Percentiles rank a stretch among this genome's conserved stretches.
These are phyloP conservation scores for Psephotus haematonotus DNA, from an alignment of 2,113 vertebrate genomes.

Conservation along the genomic window DNA sequence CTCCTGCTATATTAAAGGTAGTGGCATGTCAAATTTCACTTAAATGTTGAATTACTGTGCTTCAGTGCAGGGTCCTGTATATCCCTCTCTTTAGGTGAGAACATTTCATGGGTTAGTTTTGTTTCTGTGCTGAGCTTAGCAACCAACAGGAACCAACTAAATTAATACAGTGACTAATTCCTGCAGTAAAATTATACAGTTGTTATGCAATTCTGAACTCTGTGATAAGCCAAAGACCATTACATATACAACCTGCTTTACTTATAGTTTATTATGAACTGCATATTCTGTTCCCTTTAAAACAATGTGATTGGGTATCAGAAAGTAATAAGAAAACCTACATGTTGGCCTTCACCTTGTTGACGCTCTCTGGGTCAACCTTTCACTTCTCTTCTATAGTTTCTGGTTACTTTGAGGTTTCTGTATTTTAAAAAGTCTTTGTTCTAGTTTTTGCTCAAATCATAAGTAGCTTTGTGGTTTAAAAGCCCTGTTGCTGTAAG, in stretches of 20 bases:
- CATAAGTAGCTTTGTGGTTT: not conserved
- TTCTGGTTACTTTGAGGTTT: not conserved
- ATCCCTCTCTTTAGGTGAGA: not conserved
- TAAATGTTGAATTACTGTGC: not conserved
- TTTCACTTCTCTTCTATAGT: not conserved
- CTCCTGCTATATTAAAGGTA: not conserved
- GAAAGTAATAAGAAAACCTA: not conserved
- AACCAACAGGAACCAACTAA: not conserved
- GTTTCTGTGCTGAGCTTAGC: not conserved
- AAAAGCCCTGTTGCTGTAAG: not conserved
- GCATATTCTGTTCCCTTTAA: not conserved
- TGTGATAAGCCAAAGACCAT: not conserved
- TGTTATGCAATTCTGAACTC: not conserved
- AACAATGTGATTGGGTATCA: fast-evolving
- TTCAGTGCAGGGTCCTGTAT: not conserved
- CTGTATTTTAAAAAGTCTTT: not conserved
- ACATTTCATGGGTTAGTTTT: not conserved
- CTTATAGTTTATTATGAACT: not conserved
- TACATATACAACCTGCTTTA: not conserved
- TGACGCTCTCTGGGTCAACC: not conserved
- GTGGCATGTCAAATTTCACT: not conserved
- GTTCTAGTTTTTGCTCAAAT: not conserved
- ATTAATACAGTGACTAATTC: not conserved
- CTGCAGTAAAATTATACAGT: not conserved
- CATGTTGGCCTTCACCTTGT: not conserved